Conservation (phyloP, 2,797 vertebrate species). For the Phyllotis vaccarum region DNA sequence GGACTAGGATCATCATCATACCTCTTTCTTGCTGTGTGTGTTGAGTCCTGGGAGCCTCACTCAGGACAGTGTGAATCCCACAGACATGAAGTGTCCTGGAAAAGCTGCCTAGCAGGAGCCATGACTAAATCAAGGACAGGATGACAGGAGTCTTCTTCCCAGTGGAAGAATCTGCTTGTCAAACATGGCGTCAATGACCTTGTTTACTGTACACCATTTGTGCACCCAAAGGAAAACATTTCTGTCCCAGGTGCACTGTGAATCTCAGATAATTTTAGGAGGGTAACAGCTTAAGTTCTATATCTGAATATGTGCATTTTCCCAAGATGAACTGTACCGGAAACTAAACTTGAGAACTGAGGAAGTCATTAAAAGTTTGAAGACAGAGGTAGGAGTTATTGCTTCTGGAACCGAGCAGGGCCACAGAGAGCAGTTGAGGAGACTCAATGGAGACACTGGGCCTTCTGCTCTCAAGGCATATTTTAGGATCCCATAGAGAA, state of each 20-base stretch:
- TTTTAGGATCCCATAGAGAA: too few species aligned
- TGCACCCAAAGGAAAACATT: neutral
- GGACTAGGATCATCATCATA: accelerated
- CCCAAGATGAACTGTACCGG: neutral
- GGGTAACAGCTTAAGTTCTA: neutral
- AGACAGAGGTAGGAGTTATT: too few species aligned
- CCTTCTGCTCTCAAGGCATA: too few species aligned
- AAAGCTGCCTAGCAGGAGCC: neutral
- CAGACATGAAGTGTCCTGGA: neutral
- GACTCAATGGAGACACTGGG: too few species aligned
- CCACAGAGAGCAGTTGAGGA: too few species aligned
- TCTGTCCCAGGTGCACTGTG: neutral
- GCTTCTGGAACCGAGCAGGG: too few species aligned
- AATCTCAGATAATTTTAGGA: neutral
- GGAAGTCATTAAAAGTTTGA: too few species aligned
- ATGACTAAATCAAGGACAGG: neutral
- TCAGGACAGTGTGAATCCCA: too few species aligned
- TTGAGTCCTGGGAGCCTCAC: neutral
- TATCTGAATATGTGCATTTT: neutral
- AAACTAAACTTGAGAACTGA: conserved; percentile 8
- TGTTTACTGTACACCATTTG: neutral
- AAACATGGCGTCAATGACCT: neutral
- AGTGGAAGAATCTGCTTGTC: neutral
- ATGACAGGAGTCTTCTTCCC: neutral
- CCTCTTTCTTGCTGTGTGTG: accelerated